phyloP scores from a whole-genome alignment of 2,113 vertebrate species.

The Oncorhynchus keta region DNA sequence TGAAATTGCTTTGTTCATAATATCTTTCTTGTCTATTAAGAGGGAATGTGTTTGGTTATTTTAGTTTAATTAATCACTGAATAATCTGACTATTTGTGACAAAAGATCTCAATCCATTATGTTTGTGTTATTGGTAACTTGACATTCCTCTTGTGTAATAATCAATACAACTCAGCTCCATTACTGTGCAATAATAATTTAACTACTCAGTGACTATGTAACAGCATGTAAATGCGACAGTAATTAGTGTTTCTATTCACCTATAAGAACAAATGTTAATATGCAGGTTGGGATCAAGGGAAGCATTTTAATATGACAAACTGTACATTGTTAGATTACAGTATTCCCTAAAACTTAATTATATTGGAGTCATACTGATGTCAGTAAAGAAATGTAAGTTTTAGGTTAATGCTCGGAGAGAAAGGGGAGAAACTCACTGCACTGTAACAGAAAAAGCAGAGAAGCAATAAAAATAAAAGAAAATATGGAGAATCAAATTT shows the following conservation, averaged over 20 bases:
- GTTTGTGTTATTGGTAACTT: neutral
- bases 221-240: too few relatives aligned
- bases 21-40: slow-evolving; percentile 32
- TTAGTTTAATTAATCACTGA: neutral
- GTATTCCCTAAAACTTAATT: neutral
- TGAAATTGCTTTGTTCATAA: slow-evolving; percentile 62
- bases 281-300: neutral
- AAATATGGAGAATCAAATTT: slow-evolving; percentile 12
- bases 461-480: neutral
- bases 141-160: neutral
- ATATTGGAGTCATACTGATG: neutral
- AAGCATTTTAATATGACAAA: neutral
- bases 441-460: neutral
- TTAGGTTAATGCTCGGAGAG: neutral
- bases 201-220: too few relatives aligned
- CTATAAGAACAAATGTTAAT: neutral
- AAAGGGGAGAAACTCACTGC: neutral
- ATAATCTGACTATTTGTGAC: neutral
- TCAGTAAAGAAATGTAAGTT: neutral
- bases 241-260: neutral
- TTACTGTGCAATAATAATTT: too few relatives aligned
- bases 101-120: neutral
- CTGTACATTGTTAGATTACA: neutral
- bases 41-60: slow-evolving; percentile 4
- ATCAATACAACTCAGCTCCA: neutral